Evolutionary conservation across 2,888 invertebrate species (phyloP), one percentile per base, ranked within the genome.

Genomic region (Slavum lentiscoides): DNA sequence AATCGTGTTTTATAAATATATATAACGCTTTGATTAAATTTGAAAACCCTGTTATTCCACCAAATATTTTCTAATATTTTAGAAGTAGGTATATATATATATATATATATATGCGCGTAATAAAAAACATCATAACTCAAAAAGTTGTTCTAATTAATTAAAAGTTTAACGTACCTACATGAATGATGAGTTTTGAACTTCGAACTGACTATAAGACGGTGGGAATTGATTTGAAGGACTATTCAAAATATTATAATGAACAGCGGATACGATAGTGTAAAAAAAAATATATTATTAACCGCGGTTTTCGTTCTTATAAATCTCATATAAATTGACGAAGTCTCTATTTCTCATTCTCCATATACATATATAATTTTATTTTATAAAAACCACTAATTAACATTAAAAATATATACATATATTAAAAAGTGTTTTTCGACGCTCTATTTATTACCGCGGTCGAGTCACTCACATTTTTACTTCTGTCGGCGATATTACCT

Each of bases 111-210:
- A 19, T 55, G 11, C 49, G 49, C 1, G 49, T 21, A 6, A 55
- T 13, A n/a, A n/a, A 70, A 70, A n/a, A n/a, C 0, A n/a, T 2
- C 8, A 11, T 49, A 49, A 19, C 37, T 0, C 1, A 55, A 70
- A 69, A 55, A 70, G 70, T 30, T 53, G 17, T 37, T 64, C 23
- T 15, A 55, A 68, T 30, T 53, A 69, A 19, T 69, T 55, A 13
- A n/a, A 19, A 37, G 19, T 58, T 11, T n/a, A 58, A n/a, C 8
- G n/a, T 21, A 43, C 43, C 15, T 21, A 21, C 21, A 66, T 15
- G 4, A 55, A 19, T 19, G 19, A 55, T 55, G 7, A 49, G 19
- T 55, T 55, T 19, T 55, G 4, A 55, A 55, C 19, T 55, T 55
- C 0, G 11, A 43, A 43, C 43, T 43, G 6, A 64, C 19, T 37